Evolutionary conservation across 1,140 invertebrate genomes (phyloP), one percentile per base, ranked within the genome.

Genomic region (Papilio dardanus): DNA sequence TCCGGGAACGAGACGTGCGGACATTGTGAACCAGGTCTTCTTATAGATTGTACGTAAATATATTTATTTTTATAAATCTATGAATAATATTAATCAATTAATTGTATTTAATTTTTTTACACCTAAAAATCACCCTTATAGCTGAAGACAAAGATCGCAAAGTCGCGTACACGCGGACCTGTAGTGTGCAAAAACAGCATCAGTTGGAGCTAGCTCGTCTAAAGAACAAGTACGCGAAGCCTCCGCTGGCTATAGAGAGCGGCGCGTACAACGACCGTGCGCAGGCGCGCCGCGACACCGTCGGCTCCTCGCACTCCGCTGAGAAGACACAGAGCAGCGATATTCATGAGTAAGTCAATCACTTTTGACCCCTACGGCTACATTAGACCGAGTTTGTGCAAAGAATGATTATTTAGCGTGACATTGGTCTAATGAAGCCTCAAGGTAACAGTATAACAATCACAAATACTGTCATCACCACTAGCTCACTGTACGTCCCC

Each of bases 21-120:
- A 0, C 94, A 97, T 76, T 99, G 98, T 94, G 98, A 99, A 88
- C 98, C 98, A 0, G 97, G 98, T 8, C 94, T 97, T 31, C 83
- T 97, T 14, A 94, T 94, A 80, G 94, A 89, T 82, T 86, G 93
- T 94, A 79, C 83, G 79, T 77, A 4, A 62, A 30, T 7, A 33
- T 35, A 46, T 28, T 74, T 30, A 37, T 37, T 12, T 37, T 37
- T 4, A 12, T 37, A 37, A 37, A 3, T 12, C 35, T 10, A n/a
- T n/a, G n/a, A n/a, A n/a, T n/a, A n/a, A n/a, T n/a, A n/a, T n/a
- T n/a, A n/a, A n/a, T n/a, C n/a, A n/a, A n/a, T n/a, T 77, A 4
- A 62, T 19, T 7, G 24, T 35, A 46, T 28, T 74, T 30, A 37
- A n/a, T 37, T 12, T 37, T 37, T 4, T 37, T 37, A 37, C 10